Conservation (phyloP, 2,797 vertebrate genomes). For the Nyctibius grandis region DNA sequence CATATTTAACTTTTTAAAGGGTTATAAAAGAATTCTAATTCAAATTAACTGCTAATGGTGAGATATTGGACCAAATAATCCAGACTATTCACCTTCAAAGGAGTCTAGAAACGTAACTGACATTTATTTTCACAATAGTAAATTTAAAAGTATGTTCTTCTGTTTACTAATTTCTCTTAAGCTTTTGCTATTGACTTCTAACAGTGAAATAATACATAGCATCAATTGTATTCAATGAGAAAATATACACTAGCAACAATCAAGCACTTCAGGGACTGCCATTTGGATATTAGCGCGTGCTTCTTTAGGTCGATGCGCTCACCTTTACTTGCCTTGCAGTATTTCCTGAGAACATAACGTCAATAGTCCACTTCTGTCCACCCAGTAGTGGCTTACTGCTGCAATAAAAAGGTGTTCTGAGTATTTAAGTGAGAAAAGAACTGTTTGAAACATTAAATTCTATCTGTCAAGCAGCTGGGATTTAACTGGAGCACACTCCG, state of each 20-base stretch:
- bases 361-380: neutral
- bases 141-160: neutral
- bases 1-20: neutral
- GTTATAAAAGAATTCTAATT: neutral
- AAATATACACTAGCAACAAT: neutral
- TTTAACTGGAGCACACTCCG: slow-evolving; percentile 35
- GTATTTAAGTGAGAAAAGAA: neutral
- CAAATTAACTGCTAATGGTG: neutral
- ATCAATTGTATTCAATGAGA: neutral
- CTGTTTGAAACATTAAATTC: slow-evolving; percentile 28
- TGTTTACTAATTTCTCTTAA: neutral
- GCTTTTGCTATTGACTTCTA: neutral
- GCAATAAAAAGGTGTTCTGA: slow-evolving; percentile 26
- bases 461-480: slow-evolving; percentile 55
- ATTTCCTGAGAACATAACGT: neutral
- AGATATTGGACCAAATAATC: neutral
- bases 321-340: neutral
- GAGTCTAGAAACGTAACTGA: neutral
- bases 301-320: neutral
- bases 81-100: neutral
- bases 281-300: neutral
- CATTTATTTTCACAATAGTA: neutral
- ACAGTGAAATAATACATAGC: neutral
- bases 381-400: neutral
- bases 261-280: neutral